phyloP scores from a whole-genome alignment of 1,140 invertebrate genomes.

The Magallana angulata region DNA sequence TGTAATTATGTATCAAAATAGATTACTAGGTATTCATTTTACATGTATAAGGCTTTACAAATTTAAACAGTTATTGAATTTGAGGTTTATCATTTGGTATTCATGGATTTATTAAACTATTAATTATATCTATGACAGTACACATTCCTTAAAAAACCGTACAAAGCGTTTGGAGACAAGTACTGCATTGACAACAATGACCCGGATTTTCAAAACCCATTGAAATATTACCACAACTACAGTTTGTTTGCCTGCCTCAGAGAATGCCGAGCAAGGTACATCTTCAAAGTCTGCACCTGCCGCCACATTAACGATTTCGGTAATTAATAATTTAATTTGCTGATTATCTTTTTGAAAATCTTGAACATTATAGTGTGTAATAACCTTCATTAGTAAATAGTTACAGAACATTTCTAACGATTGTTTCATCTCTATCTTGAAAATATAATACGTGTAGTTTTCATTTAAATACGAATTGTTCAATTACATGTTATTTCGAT shows the following conservation, averaged over 20 bases:
- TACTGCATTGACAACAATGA: neutral
- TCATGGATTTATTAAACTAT: neutral
- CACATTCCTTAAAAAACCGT: neutral
- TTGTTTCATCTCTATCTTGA: too few species aligned
- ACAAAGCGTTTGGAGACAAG: neutral
- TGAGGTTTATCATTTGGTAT: too few species aligned
- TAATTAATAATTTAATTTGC: neutral
- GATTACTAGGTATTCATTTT: too few species aligned
- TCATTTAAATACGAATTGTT: too few species aligned
- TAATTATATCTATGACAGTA: neutral
- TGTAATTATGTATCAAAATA: too few species aligned
- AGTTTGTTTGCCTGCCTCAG: neutral
- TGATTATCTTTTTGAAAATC: too few species aligned
- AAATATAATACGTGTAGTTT: too few species aligned
- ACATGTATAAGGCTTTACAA: too few species aligned
- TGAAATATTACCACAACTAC: slow-evolving; percentile 7
- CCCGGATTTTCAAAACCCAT: neutral
- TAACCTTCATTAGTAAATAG: neutral
- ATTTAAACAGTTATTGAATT: too few species aligned
- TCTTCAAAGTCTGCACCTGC: neutral
- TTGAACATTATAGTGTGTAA: neutral
- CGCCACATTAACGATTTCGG: neutral
- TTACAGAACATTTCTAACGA: neutral
- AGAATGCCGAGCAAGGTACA: neutral
- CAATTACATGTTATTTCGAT: too few species aligned